Conservation (phyloP, 1,140 invertebrate species). For the Neodiprion lecontei region DNA sequence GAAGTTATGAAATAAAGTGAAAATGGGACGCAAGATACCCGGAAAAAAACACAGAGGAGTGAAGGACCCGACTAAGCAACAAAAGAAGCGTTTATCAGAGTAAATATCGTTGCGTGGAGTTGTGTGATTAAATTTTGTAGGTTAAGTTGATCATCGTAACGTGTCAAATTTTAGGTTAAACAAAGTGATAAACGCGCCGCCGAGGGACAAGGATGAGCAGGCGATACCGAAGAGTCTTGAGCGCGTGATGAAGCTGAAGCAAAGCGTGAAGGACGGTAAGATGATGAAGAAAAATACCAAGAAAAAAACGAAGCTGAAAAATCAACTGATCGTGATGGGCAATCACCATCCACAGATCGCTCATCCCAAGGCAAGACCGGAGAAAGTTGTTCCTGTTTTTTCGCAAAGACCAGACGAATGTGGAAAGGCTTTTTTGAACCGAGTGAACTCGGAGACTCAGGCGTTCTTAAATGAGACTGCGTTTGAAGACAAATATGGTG, state of each 20-base stretch:
- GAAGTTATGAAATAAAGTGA: not conserved
- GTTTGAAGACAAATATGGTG: slow-evolving; percentile 65
- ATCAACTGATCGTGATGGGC: slow-evolving; percentile 45
- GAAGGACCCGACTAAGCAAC: slow-evolving; percentile 73
- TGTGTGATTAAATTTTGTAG: not conserved
- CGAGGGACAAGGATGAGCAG: slow-evolving; percentile 70
- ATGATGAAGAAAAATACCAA: slow-evolving; percentile 44
- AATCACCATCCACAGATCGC: slow-evolving; percentile 14
- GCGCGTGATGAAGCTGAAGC: slow-evolving; percentile 66
- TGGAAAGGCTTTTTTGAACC: slow-evolving; percentile 54
- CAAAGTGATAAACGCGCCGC: slow-evolving; percentile 72
- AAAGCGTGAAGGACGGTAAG: slow-evolving; percentile 54
- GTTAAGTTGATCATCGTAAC: slow-evolving; percentile 1
- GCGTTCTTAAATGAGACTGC: slow-evolving; percentile 61
- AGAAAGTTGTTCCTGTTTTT: slow-evolving; percentile 61
- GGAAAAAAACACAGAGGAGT: slow-evolving; percentile 74
- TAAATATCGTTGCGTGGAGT: slow-evolving; percentile 46
- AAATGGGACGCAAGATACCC: slow-evolving; percentile 78
- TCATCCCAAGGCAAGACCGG: slow-evolving; percentile 50
- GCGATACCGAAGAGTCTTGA: slow-evolving; percentile 69
- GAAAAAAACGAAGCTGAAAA: slow-evolving; percentile 41
- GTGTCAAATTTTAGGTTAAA: slow-evolving; percentile 63
- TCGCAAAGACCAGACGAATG: slow-evolving; percentile 59
- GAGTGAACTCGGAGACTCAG: slow-evolving; percentile 61
- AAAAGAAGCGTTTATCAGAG: slow-evolving; percentile 65